Evolutionary conservation across 2,113 vertebrate genomes (phyloP), one percentile per base, ranked within the genome.

Genomic region (Actenoides lindsayi): DNA sequence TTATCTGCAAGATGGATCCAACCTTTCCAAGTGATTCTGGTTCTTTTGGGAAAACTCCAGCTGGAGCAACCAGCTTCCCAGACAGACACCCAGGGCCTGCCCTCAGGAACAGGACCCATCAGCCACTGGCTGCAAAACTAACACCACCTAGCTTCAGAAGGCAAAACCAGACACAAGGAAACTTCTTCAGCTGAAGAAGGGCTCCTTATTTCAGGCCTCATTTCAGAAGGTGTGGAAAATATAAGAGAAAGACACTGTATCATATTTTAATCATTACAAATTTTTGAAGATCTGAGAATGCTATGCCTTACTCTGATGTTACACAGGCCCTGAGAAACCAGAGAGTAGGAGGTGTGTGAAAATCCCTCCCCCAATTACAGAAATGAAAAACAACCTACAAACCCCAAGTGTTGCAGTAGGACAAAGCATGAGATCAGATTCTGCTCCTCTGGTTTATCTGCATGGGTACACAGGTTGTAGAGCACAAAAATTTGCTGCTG

Each of bases 361-460:
- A 94, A 48, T 19, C 31, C 8, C 37, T 6, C 16, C 30, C 67
- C 33, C 16, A 73, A 75, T 82, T 21, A 46, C 3, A 64, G 19
- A 67, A 42, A 42, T 28, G 0, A 84, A 81, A 24, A 65, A 41
- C 0, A 1, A 25, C 24, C 13, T 51, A 57, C n/a, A 70, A 42
- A 81, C 69, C 51, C 0, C 2, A 50, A 39, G 6, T 13, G 8
- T 16, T 11, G 1, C 16, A 33, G 6, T 19, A 82, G 23, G 48
- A 54, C 6, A 51, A 84, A 31, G 41, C 7, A 31, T 25, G 35
- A 35, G 28, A 33, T 54, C 9, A 18, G 19, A 35, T 56, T 60
- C 65, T 64, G 33, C 4, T 79, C 10, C 35, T 19, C 62, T 71
- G 42, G 33, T 51, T 42, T 75, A 25, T 68, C 62, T 68, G 19